Base-by-base conservation (phyloP, 2,797 vertebrate genomes). In the Enteromius trimaculatus region DNA sequence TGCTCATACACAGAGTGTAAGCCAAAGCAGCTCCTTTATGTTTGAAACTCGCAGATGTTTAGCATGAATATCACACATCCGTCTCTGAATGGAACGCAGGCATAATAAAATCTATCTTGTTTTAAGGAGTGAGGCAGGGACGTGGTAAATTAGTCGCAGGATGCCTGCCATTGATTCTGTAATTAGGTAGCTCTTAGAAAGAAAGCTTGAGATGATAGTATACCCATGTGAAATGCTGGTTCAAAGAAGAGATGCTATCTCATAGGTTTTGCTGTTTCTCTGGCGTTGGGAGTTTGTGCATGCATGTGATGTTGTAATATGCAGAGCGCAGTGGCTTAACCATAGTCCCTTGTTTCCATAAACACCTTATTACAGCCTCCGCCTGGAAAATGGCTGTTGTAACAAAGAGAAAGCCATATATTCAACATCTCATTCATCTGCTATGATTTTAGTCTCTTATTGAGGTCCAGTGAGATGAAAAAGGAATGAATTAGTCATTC, bases 241-340 rank as follows among this genome's bases (percentile, higher is more conserved):
- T 94, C 94, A 91, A 87, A 91, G 92, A 92, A 92, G 92, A 92
- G 87, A 93, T 92, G 86, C 90, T 92, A 90, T 93, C 93, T 91
- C 88, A 86, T 55, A 89, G 92, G 91, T 94, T 93, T 92, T 91
- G 53, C 37, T 91, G 88, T 91, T 92, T 91, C 86, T 84, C 89
- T 90, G 72, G 62, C 75, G 1, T 82, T 90, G 87, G 84, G 89
- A 92, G 91, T 92, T 88, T 92, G 87, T 34, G 26, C 7, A 8
- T 92, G 26, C 0, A 7, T 92, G 88, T 44, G 81, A 90, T 90
- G 89, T 89, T 88, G 84, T 71, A 74, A 89, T 89, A 89, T 84
- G 87, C 88, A 72, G 88, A 9, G 60, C 91, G 89, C 92, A 93
- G 91, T 91, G 92, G 91, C 91, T 86, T 14, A 84, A 84, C 51